These are phyloP conservation scores for Arge pagana DNA, from an alignment of 2,888 invertebrate genomes.

Conservation along the genomic window DNA sequence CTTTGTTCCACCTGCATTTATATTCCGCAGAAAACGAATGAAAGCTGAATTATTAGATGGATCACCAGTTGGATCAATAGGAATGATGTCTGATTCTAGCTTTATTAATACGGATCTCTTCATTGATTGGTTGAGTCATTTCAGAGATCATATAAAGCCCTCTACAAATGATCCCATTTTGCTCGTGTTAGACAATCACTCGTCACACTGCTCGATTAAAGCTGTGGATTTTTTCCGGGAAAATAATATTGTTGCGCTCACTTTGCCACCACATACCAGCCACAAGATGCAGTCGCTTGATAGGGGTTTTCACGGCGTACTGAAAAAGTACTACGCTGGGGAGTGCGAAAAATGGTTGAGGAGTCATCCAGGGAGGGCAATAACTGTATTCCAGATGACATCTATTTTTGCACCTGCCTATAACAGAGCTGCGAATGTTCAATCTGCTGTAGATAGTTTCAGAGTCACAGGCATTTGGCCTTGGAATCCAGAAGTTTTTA, in stretches of 20 bases:
- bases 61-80: slow-evolving; percentile 24
- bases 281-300: slow-evolving; percentile 31
- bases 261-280: slow-evolving; percentile 28
- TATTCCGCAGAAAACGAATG: slow-evolving; percentile 29
- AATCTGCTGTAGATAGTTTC: slow-evolving; percentile 29
- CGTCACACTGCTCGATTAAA: slow-evolving; percentile 25
- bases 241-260: slow-evolving; percentile 24
- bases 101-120: slow-evolving; percentile 31
- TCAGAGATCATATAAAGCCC: slow-evolving; percentile 27
- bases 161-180: slow-evolving; percentile 28
- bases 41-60: slow-evolving; percentile 26
- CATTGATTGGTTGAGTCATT: slow-evolving; percentile 28
- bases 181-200: slow-evolving; percentile 29
- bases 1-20: slow-evolving; percentile 28
- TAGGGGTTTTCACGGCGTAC: slow-evolving; percentile 18
- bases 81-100: slow-evolving; percentile 29
- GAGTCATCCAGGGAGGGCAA: slow-evolving; percentile 34
- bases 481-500: slow-evolving; percentile 33
- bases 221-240: slow-evolving; percentile 27
- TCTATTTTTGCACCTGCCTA: not conserved
- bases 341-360: slow-evolving; percentile 37
- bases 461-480: slow-evolving; percentile 33
- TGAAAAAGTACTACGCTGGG: slow-evolving; percentile 31
- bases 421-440: not conserved
- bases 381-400: slow-evolving; percentile 31